These are phyloP conservation scores for Solen grandis DNA, from an alignment of 1,140 invertebrate species.

Conservation along the genomic window DNA sequence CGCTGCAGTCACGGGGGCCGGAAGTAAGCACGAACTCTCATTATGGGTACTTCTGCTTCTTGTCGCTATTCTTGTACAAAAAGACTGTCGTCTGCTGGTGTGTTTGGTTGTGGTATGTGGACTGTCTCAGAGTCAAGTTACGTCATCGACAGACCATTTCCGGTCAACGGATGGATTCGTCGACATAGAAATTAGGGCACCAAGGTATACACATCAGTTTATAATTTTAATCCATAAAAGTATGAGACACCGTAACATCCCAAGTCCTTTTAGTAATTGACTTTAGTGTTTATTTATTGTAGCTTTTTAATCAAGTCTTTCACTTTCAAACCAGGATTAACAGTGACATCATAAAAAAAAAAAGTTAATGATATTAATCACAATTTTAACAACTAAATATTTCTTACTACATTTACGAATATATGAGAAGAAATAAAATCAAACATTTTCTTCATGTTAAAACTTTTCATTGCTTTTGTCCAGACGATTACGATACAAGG, in stretches of 20 bases:
- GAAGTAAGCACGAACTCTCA: not conserved
- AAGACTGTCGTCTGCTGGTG: not conserved
- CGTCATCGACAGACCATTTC: not conserved
- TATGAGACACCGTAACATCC: no score
- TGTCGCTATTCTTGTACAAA: not conserved
- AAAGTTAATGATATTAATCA: no score
- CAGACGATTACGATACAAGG: conserved; percentile 1
- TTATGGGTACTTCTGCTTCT: not conserved
- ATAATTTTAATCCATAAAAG: not conserved
- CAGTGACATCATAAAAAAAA: no score
- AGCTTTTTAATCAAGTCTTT: no score
- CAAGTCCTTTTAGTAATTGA: no score
- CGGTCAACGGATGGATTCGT: not conserved
- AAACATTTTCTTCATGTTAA: no score
- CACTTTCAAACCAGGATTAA: no score
- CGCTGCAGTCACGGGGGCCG: conserved; percentile 15
- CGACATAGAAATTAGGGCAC: conserved; percentile 12
- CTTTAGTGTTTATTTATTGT: no score
- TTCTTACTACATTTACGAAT: no score
- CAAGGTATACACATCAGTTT: not conserved
- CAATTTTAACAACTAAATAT: no score
- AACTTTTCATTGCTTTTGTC: no score
- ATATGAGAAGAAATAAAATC: no score
- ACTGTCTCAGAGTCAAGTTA: not conserved
- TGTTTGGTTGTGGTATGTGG: not conserved